Evolutionary conservation across 2,113 vertebrate genomes (phyloP).

Genomic region (Megalops atlanticus): DNA sequence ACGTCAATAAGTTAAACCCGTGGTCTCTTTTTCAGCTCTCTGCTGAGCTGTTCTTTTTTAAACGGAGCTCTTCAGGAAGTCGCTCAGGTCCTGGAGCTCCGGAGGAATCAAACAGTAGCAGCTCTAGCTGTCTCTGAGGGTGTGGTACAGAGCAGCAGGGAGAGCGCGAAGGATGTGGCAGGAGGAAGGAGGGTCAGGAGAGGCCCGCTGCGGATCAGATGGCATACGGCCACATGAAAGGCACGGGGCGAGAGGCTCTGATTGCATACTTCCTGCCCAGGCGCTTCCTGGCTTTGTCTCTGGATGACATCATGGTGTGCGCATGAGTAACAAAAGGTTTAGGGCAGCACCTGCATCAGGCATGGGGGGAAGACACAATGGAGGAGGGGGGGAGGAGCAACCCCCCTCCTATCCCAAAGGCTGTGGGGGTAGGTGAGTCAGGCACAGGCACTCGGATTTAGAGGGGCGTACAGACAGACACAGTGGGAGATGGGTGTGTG

Average conservation of each 20-base stretch:
- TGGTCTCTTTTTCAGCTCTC: neutral
- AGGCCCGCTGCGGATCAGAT: neutral
- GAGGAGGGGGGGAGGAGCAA: neutral
- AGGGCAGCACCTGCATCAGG: neutral
- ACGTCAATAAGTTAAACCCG: neutral
- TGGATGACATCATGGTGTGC: slow-evolving; percentile 37
- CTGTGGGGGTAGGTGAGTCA: neutral
- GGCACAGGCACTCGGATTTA: neutral
- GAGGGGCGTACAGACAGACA: neutral
- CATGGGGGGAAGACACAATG: slow-evolving; percentile 10
- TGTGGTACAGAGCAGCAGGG: neutral
- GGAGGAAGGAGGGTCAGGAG: neutral
- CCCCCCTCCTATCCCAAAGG: no score
- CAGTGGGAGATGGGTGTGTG: neutral
- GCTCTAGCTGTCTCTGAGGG: neutral
- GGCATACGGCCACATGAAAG: slow-evolving; percentile 34
- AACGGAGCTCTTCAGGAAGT: neutral
- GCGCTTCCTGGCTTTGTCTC: slow-evolving; percentile 49
- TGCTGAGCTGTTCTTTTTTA: neutral
- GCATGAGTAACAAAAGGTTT: neutral
- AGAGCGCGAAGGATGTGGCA: neutral
- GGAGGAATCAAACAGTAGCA: neutral
- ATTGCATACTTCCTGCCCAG: slow-evolving; percentile 44
- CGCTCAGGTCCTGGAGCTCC: neutral
- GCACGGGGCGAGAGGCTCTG: slow-evolving; percentile 30